Percentiles rank a stretch among this genome's conserved stretches.
Evolutionary conservation across 2,113 vertebrate species (phyloP).

Genomic region (Chiloscyllium plagiosum): DNA sequence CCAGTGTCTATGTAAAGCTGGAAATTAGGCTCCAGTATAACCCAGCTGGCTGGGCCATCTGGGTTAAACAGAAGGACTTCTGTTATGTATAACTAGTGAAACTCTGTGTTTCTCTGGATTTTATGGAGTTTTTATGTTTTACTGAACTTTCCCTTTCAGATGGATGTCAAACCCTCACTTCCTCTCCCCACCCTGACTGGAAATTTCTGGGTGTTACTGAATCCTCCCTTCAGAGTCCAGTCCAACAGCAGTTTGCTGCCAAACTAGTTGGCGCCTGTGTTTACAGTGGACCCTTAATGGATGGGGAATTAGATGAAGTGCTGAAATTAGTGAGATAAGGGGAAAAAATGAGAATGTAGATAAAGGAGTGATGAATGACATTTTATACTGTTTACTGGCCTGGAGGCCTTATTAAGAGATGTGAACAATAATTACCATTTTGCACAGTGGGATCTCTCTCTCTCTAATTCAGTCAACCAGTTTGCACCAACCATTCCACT

Average conservation of each 20-base stretch:
- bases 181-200: neutral
- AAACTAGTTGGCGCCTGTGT: neutral
- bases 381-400: neutral
- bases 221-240: neutral
- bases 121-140: neutral
- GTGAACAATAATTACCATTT: constrained; percentile 10
- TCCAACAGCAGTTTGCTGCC: neutral
- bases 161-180: neutral
- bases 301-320: constrained; percentile 9
- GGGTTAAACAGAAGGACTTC: neutral
- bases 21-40: neutral
- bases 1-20: neutral
- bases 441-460: neutral
- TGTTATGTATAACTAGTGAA: neutral
- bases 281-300: neutral
- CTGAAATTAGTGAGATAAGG: constrained; percentile 1
- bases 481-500: neutral
- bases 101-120: neutral
- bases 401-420: neutral
- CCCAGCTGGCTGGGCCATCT: neutral
- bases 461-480: neutral
- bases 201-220: constrained; percentile 16
- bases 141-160: neutral
- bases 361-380: neutral
- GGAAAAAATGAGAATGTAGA: neutral